These are phyloP conservation scores for Sorex araneus DNA, from an alignment of 2,113 vertebrate genomes.

Conservation along the genomic window DNA sequence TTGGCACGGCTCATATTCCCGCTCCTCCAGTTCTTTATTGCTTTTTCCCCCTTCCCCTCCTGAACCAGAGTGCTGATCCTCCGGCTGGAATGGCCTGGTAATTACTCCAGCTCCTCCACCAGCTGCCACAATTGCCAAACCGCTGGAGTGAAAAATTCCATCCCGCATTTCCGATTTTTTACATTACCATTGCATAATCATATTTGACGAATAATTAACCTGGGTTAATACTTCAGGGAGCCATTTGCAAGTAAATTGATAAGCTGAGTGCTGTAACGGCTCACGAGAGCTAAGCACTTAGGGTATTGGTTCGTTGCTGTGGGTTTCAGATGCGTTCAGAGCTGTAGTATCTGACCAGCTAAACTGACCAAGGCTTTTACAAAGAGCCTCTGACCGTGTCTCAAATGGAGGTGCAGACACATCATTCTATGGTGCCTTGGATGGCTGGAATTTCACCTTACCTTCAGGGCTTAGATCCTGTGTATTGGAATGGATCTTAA, in stretches of 20 bases:
- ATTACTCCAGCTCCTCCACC: conserved; percentile 92
- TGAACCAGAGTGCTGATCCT: conserved; percentile 89
- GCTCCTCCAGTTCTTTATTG: conserved; percentile 89
- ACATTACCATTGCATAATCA: conserved; percentile 95
- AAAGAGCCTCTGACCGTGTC: background rate
- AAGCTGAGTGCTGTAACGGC: conserved; percentile 89
- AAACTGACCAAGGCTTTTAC: conserved; percentile 64
- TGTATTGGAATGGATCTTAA: background rate
- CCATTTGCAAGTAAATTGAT: conserved; percentile 95
- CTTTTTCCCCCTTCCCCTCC: conserved; percentile 85
- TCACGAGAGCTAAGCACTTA: conserved; percentile 80
- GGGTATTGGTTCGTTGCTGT: conserved; percentile 71
- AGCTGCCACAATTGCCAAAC: conserved; percentile 94
- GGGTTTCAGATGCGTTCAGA: conserved; percentile 30
- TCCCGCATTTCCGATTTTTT: conserved; percentile 93
- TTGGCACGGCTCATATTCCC: conserved; percentile 90
- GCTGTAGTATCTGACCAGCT: conserved; percentile 38
- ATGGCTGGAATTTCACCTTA: background rate
- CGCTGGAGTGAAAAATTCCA: conserved; percentile 96
- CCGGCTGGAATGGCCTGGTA: conserved; percentile 92
- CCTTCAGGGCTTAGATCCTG: background rate
- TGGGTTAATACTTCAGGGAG: conserved; percentile 93
- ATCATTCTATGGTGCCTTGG: background rate
- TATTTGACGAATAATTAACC: conserved; percentile 97
- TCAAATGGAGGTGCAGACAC: background rate